phyloP scores from a whole-genome alignment of 2,797 vertebrate species.

The Hypotaenidia philippensis region DNA sequence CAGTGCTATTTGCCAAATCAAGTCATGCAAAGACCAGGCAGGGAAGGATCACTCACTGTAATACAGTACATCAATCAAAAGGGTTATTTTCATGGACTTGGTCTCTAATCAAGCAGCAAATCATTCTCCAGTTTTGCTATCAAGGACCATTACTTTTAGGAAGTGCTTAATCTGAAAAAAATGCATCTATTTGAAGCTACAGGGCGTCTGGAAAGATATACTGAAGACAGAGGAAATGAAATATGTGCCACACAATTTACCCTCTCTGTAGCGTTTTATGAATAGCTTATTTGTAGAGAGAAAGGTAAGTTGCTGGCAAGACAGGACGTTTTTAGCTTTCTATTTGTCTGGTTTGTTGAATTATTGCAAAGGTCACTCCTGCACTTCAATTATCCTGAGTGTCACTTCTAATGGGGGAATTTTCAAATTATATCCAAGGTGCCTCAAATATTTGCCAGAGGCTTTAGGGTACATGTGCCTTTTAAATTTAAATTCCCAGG shows the following conservation, averaged over 20 bases:
- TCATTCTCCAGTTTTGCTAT: slow-evolving; percentile 53
- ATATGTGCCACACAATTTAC: slow-evolving; percentile 20
- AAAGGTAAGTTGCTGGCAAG: slow-evolving; percentile 4
- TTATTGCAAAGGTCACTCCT: slow-evolving; percentile 62
- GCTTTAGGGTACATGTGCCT: slow-evolving; percentile 2
- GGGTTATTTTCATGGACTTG: slow-evolving; percentile 54
- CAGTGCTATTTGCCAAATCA: slow-evolving; percentile 61
- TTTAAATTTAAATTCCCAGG: slow-evolving; percentile 44
- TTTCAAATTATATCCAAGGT: slow-evolving; percentile 55
- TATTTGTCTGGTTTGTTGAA: slow-evolving; percentile 29
- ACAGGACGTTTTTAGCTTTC: slow-evolving; percentile 40
- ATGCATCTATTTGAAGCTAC: slow-evolving; percentile 11
- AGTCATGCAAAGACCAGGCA: slow-evolving; percentile 57
- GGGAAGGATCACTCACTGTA: slow-evolving; percentile 28
- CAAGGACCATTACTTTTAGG: slow-evolving; percentile 65
- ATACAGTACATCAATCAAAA: slow-evolving; percentile 58
- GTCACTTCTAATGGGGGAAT: slow-evolving; percentile 35
- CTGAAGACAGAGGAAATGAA: slow-evolving; percentile 31
- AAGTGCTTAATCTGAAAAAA: slow-evolving; percentile 67
- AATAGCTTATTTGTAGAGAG: slow-evolving; percentile 50
- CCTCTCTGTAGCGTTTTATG: not conserved
- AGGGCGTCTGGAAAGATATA: slow-evolving; percentile 33
- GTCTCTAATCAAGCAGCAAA: slow-evolving; percentile 66
- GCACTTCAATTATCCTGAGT: slow-evolving; percentile 11
- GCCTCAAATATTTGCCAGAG: slow-evolving; percentile 57